Evolutionary conservation across 2,113 vertebrate genomes (phyloP).

Genomic region (Oophaga pumilio): DNA sequence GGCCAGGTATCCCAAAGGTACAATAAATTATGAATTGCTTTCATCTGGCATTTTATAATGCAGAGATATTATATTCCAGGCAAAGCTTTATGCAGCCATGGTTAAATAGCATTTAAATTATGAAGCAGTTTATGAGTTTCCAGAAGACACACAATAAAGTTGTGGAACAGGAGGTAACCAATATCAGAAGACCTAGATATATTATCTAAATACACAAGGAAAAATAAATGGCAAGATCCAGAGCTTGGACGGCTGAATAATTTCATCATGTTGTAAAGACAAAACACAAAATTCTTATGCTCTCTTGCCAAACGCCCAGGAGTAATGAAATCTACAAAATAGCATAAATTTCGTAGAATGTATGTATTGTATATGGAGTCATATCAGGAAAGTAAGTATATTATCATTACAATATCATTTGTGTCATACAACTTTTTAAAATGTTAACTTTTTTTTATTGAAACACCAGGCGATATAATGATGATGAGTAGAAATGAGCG

Average conservation of each 20-base stretch:
- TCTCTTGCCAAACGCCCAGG: background rate
- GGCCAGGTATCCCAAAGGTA: conserved; percentile 54
- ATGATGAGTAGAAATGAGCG: no score
- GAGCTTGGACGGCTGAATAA: background rate
- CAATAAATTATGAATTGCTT: conserved; percentile 59
- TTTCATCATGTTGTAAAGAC: background rate
- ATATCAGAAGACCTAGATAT: conserved; percentile 20
- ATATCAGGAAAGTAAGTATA: background rate
- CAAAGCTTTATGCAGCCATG: conserved; percentile 46
- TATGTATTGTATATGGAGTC: background rate
- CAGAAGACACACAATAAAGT: conserved; percentile 47
- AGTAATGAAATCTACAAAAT: background rate
- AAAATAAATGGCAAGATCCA: conserved; percentile 7
- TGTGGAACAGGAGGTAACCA: conserved; percentile 4
- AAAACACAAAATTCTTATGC: background rate
- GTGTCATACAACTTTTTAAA: background rate
- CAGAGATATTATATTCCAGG: conserved; percentile 53
- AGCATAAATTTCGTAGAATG: background rate
- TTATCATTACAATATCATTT: background rate
- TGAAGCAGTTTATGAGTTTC: conserved; percentile 45
- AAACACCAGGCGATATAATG: background rate
- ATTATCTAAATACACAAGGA: background rate
- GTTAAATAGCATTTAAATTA: conserved; percentile 58
- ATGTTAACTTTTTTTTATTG: background rate
- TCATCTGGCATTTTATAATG: conserved; percentile 59